A percentile compares a stretch with the other conserved stretches of the same genome.
Evolutionary conservation across 2,888 invertebrate species (phyloP).

Genomic region (Neoitamus cyanurus): DNA sequence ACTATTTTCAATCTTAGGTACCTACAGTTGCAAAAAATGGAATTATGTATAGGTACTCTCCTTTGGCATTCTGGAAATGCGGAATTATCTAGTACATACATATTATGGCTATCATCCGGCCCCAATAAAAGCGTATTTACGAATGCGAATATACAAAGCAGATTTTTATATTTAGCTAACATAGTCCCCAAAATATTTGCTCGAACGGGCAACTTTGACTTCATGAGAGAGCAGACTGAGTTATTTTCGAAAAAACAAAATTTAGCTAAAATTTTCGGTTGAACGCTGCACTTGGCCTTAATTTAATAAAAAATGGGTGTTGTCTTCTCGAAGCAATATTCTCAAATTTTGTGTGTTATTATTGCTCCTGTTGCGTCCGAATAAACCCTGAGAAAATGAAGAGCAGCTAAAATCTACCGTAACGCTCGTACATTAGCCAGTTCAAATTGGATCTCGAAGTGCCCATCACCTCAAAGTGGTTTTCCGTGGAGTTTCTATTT

Average conservation of each 20-base stretch:
- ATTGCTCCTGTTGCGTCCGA: not conserved
- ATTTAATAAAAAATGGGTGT: not conserved
- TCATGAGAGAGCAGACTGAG: not conserved
- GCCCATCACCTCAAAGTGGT: not conserved
- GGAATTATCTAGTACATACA: not conserved
- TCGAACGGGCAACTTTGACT: not conserved
- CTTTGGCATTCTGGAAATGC: not conserved
- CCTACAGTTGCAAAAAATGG: no score
- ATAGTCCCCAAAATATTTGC: not conserved
- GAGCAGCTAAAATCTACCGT: not conserved
- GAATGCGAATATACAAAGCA: not conserved
- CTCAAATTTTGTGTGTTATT: not conserved
- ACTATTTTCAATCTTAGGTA: no score
- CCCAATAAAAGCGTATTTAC: not conserved
- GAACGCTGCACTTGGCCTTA: not conserved
- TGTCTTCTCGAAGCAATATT: not conserved
- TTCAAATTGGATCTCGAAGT: not conserved
- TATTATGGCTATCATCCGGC: not conserved
- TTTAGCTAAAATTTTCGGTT: not conserved
- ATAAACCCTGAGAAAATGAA: not conserved
- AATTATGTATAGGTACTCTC: no score
- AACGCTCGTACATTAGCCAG: not conserved
- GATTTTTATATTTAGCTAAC: conserved; percentile 5
- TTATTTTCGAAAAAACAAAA: not conserved
- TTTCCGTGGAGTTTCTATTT: not conserved